phyloP scores from a whole-genome alignment of 2,797 vertebrate species.

The Rallus crepitans region DNA sequence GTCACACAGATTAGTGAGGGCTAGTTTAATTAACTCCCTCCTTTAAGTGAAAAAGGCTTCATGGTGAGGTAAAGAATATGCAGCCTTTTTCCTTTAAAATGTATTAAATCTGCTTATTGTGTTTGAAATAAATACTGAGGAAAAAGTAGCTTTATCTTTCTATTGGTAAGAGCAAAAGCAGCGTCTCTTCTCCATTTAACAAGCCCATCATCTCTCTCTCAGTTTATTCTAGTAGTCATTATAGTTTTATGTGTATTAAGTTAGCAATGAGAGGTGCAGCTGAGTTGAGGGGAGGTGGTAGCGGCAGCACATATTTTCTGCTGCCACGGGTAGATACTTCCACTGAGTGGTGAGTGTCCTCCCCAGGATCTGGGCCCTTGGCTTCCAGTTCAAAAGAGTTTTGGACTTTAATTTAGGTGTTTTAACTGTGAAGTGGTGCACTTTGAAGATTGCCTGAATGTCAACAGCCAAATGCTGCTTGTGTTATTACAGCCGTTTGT shows the following conservation, averaged over 20 bases:
- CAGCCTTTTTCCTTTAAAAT: neutral
- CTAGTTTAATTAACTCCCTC: constrained; percentile 63
- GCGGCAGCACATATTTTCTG: neutral
- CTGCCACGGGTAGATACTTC: neutral
- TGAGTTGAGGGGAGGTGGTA: neutral
- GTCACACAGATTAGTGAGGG: constrained; percentile 41
- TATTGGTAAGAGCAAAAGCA: neutral
- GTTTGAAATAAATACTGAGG: neutral
- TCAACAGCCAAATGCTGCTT: neutral
- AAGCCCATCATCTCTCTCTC: neutral
- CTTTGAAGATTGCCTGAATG: neutral
- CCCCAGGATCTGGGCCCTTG: neutral
- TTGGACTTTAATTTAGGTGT: neutral
- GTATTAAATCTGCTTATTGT: neutral
- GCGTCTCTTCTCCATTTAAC: neutral
- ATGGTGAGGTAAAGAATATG: neutral
- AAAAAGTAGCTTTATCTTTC: neutral
- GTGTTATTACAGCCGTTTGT: neutral
- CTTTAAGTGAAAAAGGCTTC: neutral
- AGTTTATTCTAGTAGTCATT: neutral
- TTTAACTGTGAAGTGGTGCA: neutral
- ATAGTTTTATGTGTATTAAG: neutral
- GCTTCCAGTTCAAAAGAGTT: constrained; percentile 12
- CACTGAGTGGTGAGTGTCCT: neutral
- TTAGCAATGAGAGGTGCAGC: neutral